Percentiles rank a stretch among this genome's conserved stretches.
Evolutionary conservation across 2,888 invertebrate genomes (phyloP).

Genomic region (Drosophila mimica): DNA sequence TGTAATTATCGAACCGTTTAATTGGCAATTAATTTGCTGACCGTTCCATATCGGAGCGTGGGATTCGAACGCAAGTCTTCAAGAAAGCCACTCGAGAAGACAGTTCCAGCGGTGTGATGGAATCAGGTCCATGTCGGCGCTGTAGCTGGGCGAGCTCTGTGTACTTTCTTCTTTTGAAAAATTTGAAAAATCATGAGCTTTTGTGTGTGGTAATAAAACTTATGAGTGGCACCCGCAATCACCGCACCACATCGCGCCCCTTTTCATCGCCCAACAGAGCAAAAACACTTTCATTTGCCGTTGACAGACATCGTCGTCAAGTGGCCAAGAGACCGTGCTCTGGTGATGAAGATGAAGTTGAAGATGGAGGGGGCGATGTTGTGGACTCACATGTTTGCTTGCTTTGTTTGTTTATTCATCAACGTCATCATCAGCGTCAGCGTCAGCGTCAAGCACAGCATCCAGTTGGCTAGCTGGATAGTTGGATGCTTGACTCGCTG

Average conservation of each 20-base stretch:
- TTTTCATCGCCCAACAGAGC: constrained; percentile 53
- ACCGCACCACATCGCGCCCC: constrained; percentile 46
- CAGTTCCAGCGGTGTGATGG: constrained; percentile 7
- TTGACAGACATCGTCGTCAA: constrained; percentile 76
- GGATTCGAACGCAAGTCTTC: constrained; percentile 40
- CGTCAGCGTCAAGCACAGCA: constrained; percentile 63
- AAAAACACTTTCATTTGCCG: constrained; percentile 76
- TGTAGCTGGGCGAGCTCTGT: constrained; percentile 5
- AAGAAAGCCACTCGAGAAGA: constrained; percentile 31
- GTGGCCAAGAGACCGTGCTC: constrained; percentile 49
- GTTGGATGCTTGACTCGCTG: constrained; percentile 19
- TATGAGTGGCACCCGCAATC: constrained; percentile 76
- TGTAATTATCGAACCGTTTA: constrained; percentile 63
- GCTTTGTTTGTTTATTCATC: constrained; percentile 66
- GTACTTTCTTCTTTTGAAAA: constrained; percentile 55
- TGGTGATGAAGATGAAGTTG: background rate
- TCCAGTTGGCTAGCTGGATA: constrained; percentile 54
- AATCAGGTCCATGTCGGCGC: constrained; percentile 18
- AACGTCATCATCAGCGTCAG: constrained; percentile 66
- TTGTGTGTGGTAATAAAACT: constrained; percentile 76
- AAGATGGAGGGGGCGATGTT: background rate
- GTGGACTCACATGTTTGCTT: constrained; percentile 49
- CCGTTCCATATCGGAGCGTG: constrained; percentile 57
- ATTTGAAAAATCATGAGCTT: constrained; percentile 66
- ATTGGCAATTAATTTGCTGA: constrained; percentile 72